These are phyloP conservation scores for Eumeta japonica DNA, from an alignment of 1,140 invertebrate species.

Conservation along the genomic window DNA sequence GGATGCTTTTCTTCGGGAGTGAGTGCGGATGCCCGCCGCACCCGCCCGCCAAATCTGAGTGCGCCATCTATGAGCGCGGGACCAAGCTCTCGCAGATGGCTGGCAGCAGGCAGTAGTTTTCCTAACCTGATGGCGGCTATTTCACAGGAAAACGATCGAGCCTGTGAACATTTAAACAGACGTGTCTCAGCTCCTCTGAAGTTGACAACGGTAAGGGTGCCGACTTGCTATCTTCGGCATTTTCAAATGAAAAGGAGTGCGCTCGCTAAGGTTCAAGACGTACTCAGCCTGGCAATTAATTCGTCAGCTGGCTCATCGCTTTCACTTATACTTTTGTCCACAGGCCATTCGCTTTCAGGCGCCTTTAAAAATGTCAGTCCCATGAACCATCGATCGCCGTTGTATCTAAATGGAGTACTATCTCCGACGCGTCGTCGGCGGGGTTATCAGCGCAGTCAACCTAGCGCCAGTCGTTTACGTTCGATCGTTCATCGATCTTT, in stretches of 20 bases:
- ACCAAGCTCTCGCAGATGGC: slow-evolving; percentile 2
- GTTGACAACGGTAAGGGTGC: not conserved
- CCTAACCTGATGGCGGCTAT: not conserved
- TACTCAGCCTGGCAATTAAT: not conserved
- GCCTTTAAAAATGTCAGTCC: slow-evolving; percentile 14
- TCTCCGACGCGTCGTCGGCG: slow-evolving; percentile 18
- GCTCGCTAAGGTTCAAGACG: slow-evolving; percentile 1
- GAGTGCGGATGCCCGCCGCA: not conserved
- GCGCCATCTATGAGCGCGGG: not conserved
- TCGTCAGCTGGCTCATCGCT: not conserved
- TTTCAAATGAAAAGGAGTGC: slow-evolving; percentile 1
- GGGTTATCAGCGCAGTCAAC: slow-evolving; percentile 18
- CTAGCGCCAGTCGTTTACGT: slow-evolving; percentile 22
- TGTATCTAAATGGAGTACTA: not conserved
- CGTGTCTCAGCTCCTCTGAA: not conserved
- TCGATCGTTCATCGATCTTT: slow-evolving; percentile 28
- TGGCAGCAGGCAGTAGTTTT: not conserved
- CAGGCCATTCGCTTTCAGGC: slow-evolving; percentile 10
- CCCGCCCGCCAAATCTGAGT: slow-evolving; percentile 3
- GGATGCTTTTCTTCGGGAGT: not conserved
- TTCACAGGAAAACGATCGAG: not conserved
- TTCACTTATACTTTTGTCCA: slow-evolving; percentile 4
- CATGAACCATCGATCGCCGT: slow-evolving; percentile 11
- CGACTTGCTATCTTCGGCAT: not conserved
- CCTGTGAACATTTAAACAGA: slow-evolving; percentile 1